phyloP scores from a whole-genome alignment of 2,113 vertebrate genomes.

The Lanius collurio region DNA sequence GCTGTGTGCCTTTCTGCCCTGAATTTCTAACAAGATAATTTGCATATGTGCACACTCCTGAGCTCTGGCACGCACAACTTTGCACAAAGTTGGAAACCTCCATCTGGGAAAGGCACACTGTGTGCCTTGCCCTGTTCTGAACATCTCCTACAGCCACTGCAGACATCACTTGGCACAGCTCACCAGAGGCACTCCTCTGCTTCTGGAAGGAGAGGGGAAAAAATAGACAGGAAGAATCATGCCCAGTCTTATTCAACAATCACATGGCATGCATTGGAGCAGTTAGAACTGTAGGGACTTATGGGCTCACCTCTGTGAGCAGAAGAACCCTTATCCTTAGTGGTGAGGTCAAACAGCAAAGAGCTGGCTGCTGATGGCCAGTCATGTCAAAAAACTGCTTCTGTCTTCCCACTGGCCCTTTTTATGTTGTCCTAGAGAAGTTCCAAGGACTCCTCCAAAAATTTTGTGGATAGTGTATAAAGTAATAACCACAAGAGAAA shows the following conservation, averaged over 20 bases:
- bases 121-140: neutral
- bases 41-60: neutral
- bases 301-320: fast-evolving
- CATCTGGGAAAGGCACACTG: neutral
- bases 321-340: neutral
- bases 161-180: neutral
- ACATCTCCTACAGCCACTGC: neutral
- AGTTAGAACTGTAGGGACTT: neutral
- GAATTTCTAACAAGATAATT: neutral
- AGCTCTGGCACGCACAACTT: neutral
- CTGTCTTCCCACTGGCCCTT: neutral
- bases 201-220: neutral
- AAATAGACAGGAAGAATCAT: neutral
- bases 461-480: neutral
- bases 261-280: fast-evolving
- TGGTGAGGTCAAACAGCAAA: neutral
- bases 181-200: neutral
- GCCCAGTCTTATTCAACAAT: neutral
- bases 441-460: neutral
- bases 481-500: neutral
- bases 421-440: neutral
- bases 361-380: neutral
- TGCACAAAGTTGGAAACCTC: neutral
- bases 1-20: neutral
- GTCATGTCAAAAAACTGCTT: neutral